phyloP scores from a whole-genome alignment of 2,888 invertebrate species.

The Molorchus minor region DNA sequence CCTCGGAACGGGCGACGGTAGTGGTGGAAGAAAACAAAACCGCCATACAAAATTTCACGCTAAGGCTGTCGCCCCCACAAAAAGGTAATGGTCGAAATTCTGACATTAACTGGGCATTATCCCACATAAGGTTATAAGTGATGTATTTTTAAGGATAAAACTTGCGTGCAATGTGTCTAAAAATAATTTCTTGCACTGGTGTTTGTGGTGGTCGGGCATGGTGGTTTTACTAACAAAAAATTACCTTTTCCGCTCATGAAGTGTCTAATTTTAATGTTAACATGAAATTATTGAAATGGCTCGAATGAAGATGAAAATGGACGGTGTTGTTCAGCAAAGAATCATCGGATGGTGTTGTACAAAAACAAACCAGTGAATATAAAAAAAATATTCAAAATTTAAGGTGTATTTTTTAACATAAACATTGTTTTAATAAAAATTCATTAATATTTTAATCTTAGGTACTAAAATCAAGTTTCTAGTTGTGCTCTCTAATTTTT shows the following conservation, averaged over 20 bases:
- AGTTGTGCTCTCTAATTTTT: no score
- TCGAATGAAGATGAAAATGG: no score
- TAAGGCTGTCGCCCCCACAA: slow-evolving; percentile 51
- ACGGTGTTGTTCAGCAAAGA: no score
- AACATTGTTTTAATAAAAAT: no score
- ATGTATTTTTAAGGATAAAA: neutral
- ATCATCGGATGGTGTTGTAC: no score
- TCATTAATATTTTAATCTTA: no score
- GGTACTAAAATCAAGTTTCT: no score
- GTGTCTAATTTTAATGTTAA: neutral
- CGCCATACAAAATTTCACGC: slow-evolving; percentile 62
- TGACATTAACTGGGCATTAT: slow-evolving; percentile 49
- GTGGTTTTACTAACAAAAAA: neutral
- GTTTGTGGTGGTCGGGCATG: neutral
- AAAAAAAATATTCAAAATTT: no score
- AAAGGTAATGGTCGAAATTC: slow-evolving; percentile 48
- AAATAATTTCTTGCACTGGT: neutral
- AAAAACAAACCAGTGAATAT: no score
- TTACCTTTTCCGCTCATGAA: neutral
- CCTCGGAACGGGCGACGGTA: slow-evolving; percentile 61
- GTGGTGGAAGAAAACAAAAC: slow-evolving; percentile 59
- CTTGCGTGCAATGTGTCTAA: neutral
- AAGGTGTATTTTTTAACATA: no score
- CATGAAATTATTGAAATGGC: no score
- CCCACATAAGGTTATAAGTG: neutral